phyloP scores from a whole-genome alignment of 2,797 vertebrate species.

The Cossypha polioptera region DNA sequence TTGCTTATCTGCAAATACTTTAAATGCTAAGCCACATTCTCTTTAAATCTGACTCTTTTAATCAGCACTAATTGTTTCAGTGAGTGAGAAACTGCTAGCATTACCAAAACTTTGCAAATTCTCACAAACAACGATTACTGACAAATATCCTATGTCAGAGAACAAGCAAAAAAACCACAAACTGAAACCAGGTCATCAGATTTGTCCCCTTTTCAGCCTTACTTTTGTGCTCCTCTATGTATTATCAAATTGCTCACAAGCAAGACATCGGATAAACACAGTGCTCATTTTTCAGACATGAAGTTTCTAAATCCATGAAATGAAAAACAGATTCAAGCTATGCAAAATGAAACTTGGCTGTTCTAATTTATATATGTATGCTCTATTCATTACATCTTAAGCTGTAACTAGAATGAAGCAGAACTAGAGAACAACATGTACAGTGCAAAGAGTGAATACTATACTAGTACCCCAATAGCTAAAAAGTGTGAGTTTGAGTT shows the following conservation, averaged over 20 bases:
- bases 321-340: neutral
- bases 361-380: neutral
- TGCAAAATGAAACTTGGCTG: neutral
- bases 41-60: neutral
- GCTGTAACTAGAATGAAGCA: neutral
- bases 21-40: neutral
- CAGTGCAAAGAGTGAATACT: neutral
- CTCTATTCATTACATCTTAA: neutral
- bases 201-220: neutral
- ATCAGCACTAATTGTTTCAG: neutral
- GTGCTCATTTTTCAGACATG: neutral
- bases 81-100: neutral
- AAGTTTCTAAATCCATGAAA: neutral
- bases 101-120: neutral
- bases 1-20: neutral
- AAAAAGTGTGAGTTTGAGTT: neutral
- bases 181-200: conserved; percentile 14
- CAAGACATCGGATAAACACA: neutral
- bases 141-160: neutral
- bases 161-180: neutral
- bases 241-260: neutral
- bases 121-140: neutral
- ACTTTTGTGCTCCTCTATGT: neutral
- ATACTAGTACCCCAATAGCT: neutral
- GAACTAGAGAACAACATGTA: neutral